These are phyloP conservation scores for Mactromeris polynyma DNA, from an alignment of 2,888 invertebrate species.

Conservation along the genomic window DNA sequence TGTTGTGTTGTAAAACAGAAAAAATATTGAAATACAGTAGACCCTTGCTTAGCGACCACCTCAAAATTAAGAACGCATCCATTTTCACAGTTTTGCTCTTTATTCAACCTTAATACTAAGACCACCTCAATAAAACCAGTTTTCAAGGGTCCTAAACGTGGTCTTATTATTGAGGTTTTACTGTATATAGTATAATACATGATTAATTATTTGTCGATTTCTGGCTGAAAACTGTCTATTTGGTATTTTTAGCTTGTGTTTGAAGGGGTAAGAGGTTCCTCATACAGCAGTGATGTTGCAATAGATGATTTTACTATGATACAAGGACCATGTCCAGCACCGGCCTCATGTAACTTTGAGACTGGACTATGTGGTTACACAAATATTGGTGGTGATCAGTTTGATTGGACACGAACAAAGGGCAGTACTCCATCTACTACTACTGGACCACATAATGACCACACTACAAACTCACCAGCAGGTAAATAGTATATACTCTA, in stretches of 20 bases:
- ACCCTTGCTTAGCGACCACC: too few species aligned
- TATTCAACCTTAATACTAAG: too few species aligned
- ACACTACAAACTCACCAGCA: slow-evolving; percentile 76
- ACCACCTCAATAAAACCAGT: too few species aligned
- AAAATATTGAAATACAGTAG: too few species aligned
- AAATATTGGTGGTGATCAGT: slow-evolving; percentile 74
- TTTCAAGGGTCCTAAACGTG: too few species aligned
- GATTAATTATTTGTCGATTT: too few species aligned
- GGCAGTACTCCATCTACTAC: slow-evolving; percentile 71
- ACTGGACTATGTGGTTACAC: slow-evolving; percentile 79
- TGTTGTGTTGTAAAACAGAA: too few species aligned
- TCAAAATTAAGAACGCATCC: too few species aligned
- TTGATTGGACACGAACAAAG: slow-evolving; percentile 80
- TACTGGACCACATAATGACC: slow-evolving; percentile 80
- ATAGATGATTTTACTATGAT: slow-evolving; percentile 82
- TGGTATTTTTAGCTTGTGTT: slow-evolving; percentile 74
- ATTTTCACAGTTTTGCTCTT: too few species aligned
- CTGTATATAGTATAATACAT: too few species aligned
- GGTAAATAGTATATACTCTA: slow-evolving; percentile 64
- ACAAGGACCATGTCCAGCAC: slow-evolving; percentile 75
- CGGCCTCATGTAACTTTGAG: slow-evolving; percentile 82
- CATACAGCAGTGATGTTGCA: slow-evolving; percentile 80
- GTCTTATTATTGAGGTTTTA: too few species aligned
- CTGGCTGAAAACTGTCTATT: too few species aligned
- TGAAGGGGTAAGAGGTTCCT: slow-evolving; percentile 74